Evolutionary conservation across 2,113 vertebrate genomes (phyloP).

Genomic region (Larimichthys polyactis): DNA sequence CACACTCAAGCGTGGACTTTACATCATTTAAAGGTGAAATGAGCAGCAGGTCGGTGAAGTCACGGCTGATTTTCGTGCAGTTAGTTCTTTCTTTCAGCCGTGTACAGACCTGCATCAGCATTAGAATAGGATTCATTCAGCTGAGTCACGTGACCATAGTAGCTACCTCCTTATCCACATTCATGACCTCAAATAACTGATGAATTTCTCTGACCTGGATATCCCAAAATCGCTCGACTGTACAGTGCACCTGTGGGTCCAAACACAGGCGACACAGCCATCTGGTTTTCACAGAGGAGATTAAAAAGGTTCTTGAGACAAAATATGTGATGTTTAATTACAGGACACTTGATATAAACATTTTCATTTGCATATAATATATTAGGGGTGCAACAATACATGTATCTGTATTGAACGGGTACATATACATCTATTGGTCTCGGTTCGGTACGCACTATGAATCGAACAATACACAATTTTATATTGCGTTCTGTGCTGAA

Average conservation of each 20-base stretch:
- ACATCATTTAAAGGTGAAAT: not conserved
- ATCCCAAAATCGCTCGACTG: not conserved
- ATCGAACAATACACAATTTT: too few relatives aligned
- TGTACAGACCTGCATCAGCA: constrained; percentile 37
- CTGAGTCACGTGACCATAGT: constrained; percentile 44
- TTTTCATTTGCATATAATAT: not conserved
- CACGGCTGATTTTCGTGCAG: not conserved
- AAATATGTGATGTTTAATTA: not conserved
- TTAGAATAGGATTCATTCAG: constrained; percentile 51
- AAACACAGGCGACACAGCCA: not conserved
- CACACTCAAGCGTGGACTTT: not conserved
- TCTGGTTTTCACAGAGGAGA: not conserved
- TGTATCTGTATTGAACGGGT: too few relatives aligned
- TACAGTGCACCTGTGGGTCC: constrained; percentile 13
- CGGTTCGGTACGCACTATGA: too few relatives aligned
- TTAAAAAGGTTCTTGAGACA: not conserved
- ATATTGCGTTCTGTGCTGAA: too few relatives aligned
- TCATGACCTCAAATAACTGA: constrained; percentile 28
- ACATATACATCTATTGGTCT: too few relatives aligned
- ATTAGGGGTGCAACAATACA: too few relatives aligned
- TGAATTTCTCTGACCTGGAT: constrained; percentile 40
- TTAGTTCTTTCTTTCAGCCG: constrained; percentile 16
- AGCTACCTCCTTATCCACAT: constrained; percentile 23
- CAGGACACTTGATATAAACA: not conserved
- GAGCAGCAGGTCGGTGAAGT: not conserved